Evolutionary conservation across 2,113 vertebrate genomes (phyloP).

Genomic region (Antigone vipio): DNA sequence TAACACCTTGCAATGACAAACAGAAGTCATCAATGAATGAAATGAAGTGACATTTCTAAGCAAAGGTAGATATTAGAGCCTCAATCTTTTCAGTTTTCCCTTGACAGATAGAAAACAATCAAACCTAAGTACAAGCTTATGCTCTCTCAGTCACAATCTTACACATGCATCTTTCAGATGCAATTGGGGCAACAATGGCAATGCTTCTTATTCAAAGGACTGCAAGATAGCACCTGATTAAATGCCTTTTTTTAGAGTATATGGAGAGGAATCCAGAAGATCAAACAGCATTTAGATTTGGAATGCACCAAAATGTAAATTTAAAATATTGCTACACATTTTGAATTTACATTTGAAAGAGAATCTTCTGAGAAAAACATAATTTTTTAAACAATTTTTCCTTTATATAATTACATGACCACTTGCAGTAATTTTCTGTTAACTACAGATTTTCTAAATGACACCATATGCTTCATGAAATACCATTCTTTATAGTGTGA

Average conservation of each 20-base stretch:
- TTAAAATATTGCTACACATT: not conserved
- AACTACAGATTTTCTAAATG: not conserved
- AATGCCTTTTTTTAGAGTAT: not conserved
- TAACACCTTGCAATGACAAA: not conserved
- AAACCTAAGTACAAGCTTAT: not conserved
- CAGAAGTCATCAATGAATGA: not conserved
- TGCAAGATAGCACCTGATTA: not conserved
- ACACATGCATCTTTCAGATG: conserved; percentile 36
- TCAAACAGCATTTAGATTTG: not conserved
- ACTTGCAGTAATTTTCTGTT: not conserved
- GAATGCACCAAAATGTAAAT: not conserved
- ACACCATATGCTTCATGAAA: not conserved
- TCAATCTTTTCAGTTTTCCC: not conserved
- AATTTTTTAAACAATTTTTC: not conserved
- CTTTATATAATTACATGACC: not conserved
- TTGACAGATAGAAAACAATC: not conserved
- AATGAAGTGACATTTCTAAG: not conserved
- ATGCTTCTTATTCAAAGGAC: not conserved
- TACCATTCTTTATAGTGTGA: not conserved
- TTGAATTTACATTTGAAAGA: not conserved
- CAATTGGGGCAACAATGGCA: not conserved
- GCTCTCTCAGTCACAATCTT: not conserved
- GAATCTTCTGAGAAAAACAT: not conserved
- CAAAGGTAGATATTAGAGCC: not conserved
- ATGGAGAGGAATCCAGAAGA: not conserved